phyloP scores from a whole-genome alignment of 1,140 invertebrate genomes.

The Fopius arisanus region DNA sequence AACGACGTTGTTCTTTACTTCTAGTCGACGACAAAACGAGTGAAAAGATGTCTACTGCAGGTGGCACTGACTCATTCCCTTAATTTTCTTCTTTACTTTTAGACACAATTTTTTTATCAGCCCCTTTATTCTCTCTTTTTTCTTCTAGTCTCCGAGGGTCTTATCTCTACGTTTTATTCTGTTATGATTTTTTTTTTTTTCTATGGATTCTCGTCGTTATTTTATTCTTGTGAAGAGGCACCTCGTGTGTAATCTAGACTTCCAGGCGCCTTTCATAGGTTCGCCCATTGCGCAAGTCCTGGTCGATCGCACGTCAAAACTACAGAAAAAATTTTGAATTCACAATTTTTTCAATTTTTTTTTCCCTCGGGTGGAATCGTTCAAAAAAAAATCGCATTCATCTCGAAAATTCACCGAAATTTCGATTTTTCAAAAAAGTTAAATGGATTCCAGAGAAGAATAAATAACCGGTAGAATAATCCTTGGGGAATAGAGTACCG shows the following conservation, averaged over 20 bases:
- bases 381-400: too few relatives aligned
- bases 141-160: not conserved
- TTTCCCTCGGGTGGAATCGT: too few relatives aligned
- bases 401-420: too few relatives aligned
- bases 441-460: too few relatives aligned
- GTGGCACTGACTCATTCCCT: slow-evolving; percentile 3
- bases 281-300: not conserved
- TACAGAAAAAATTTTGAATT: too few relatives aligned
- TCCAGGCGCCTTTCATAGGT: not conserved
- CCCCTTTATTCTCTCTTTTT: not conserved
- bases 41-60: slow-evolving; percentile 2
- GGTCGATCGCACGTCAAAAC: not conserved
- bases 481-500: too few relatives aligned
- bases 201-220: not conserved
- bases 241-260: not conserved
- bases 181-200: not conserved
- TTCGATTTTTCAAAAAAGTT: too few relatives aligned
- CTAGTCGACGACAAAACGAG: not conserved
- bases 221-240: not conserved
- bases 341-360: too few relatives aligned
- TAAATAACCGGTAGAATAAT: too few relatives aligned
- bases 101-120: not conserved
- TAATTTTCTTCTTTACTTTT: slow-evolving; percentile 10
- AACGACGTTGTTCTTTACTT: slow-evolving; percentile 7
- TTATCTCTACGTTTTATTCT: not conserved